Base-by-base conservation (phyloP, 2,888 invertebrate species). In the Operophtera brumata region DNA sequence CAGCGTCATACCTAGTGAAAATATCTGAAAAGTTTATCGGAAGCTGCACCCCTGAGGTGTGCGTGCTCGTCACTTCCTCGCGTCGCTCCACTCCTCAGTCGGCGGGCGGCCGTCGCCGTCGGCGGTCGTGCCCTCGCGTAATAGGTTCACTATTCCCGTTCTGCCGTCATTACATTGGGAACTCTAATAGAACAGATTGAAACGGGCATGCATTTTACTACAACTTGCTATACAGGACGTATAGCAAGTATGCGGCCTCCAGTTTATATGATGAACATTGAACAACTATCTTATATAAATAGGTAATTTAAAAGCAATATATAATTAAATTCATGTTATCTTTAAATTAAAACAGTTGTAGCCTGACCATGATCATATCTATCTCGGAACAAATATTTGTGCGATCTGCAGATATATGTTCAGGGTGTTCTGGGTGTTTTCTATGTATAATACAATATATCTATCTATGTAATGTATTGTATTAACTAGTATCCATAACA, bases 51-150 rank as follows among this genome's bases (percentile, higher is more conserved):
- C 79, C 77, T 78, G 66, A 43, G 53, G 61, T 71, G 75, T 75
- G 77, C 73, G 71, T 71, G 75, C 74, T 72, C 59, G 59, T 59
- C 61, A 83, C 81, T 82, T 82, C 82, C 79, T 81, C 84, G 84
- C 82, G 79, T 81, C 84, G 84, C 84, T 84, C 76, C 76, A 74
- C 71, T 76, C 77, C 78, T 81, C 84, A 86, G 84, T 84, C 77
- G 78, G 75, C 71, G 78, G 78, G 68, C 73, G 78, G 70, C 75
- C 69, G 77, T 69, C 70, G 84, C 84, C 79, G 69, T 73, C 67
- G 80, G 78, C 82, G 75, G 84, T 85, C 84, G 86, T 87, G 86
- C 71, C 69, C 71, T 69, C 64, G 65, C 66, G 71, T 84, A 85
- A 86, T 86, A 77, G 78, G 75, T 74, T 78, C 74, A 74, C 66